phyloP scores from a whole-genome alignment of 2,888 invertebrate species.

The Tenthredo livida region DNA sequence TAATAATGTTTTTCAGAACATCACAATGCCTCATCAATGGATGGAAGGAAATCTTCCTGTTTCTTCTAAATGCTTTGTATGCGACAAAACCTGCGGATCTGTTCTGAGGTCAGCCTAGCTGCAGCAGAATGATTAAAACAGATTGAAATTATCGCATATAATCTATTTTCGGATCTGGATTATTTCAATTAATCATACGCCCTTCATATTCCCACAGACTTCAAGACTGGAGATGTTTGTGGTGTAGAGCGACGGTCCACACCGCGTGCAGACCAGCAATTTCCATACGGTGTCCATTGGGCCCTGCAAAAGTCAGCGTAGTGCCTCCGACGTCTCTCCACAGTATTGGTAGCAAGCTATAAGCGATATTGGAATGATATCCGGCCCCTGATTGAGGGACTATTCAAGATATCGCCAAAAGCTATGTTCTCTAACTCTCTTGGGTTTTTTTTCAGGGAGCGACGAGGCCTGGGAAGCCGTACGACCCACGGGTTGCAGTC shows the following conservation, averaged over 20 bases:
- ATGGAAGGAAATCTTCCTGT: constrained; percentile 98
- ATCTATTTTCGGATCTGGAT: not conserved
- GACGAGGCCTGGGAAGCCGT: constrained; percentile 96
- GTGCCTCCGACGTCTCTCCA: constrained; percentile 97
- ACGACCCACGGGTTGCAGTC: constrained; percentile 83
- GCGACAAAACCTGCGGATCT: constrained; percentile 98
- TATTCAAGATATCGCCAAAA: too few species aligned
- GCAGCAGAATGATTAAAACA: not conserved
- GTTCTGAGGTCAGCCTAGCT: constrained; percentile 86
- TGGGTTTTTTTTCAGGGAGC: constrained; percentile 77
- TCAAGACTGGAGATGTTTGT: constrained; percentile 98
- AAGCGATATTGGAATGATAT: not conserved
- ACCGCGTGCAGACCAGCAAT: constrained; percentile 92
- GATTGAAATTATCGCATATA: not conserved
- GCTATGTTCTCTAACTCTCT: not conserved
- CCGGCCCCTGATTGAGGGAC: not conserved
- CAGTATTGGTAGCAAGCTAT: constrained; percentile 84
- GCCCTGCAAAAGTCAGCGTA: constrained; percentile 93
- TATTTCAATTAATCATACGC: too few species aligned
- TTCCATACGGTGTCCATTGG: constrained; percentile 90
- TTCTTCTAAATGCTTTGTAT: constrained; percentile 94
- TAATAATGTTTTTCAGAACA: constrained; percentile 84
- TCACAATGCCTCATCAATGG: constrained; percentile 99
- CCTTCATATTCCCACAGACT: constrained; percentile 80
- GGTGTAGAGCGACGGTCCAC: constrained; percentile 96